Evolutionary conservation across 35 echinoderm and acorn worm genomes (phyloP).

Genomic region (Hemicentrotus pulcherrimus): DNA sequence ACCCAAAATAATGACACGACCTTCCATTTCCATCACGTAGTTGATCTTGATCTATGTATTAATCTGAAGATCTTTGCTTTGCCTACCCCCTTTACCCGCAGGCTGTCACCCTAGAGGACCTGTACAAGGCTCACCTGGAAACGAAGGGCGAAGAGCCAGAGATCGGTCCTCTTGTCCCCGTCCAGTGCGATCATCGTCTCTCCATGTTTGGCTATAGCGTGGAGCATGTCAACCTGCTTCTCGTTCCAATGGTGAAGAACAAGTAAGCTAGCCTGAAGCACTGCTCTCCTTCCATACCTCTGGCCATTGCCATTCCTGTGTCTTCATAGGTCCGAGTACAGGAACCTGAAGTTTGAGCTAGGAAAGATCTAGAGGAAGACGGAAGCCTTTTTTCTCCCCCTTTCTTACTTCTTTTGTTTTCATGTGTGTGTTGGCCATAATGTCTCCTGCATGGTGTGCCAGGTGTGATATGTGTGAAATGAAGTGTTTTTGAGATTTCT

Average conservation of each 20-base stretch:
- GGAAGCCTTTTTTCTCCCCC: background rate
- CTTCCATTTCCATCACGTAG: background rate
- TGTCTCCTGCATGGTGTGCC: background rate
- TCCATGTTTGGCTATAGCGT: conserved; percentile 95
- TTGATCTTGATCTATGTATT: background rate
- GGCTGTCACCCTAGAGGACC: conserved; percentile 70
- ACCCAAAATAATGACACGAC: background rate
- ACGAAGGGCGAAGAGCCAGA: background rate
- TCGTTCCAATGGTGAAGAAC: conserved; percentile 80
- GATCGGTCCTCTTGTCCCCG: background rate
- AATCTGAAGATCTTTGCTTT: background rate
- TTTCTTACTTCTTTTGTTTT: background rate
- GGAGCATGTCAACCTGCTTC: conserved; percentile 89
- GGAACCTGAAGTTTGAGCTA: background rate
- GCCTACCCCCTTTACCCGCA: conserved; percentile 13
- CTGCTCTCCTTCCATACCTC: background rate
- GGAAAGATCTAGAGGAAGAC: background rate
- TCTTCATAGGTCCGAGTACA: background rate
- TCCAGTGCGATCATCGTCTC: conserved; percentile 79
- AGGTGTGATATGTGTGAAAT: background rate
- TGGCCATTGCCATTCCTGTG: background rate
- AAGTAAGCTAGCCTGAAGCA: conserved; percentile 67
- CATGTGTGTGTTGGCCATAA: background rate
- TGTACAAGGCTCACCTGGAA: conserved; percentile 62
- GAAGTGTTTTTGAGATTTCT: too few relatives aligned